Base-by-base conservation (phyloP, 2,888 invertebrate species). In the Lasioglossum calceatum region DNA sequence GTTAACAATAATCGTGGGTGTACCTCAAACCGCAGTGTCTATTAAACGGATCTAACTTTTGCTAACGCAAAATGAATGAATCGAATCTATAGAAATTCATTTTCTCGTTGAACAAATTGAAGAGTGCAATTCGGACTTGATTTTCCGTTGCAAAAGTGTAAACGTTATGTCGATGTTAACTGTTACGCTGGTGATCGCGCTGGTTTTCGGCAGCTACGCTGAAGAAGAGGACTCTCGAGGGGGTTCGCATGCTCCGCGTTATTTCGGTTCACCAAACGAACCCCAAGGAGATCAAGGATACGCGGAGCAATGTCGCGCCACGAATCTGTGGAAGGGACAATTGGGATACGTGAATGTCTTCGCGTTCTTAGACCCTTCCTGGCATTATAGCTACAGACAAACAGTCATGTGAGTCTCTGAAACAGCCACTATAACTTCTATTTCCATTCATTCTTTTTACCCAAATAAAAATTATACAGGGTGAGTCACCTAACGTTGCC, bases 331-430 rank as follows among this genome's bases (percentile, higher is more conserved):
- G 87, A 91, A 91, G 44, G 90, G 88, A 32, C 89, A 91, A 42
- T 84, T 91, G 32, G 94, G 93, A 27, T 75, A 89, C 23, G 93
- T 95, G 12, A 94, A 93, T 39, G 94, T 95, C 3, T 83, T 94
- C 27, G 93, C 94, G 10, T 94, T 95, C 81, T 86, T 94, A 75
- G 94, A 95, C 79, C 87, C 92, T 5, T 86, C 92, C 19, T 94
- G 94, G 94, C 89, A 92, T 8, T 93, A 92, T 77, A 95, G 94
- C 87, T 92, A 93, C 77, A 87, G 92, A n/a, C 94, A 95, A 86
- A 93, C 94, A 16, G 81, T 91, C 75, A 93, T 94, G 95, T 95
- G 89, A 93, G 94, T 92, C 7, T 16, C 5, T 10, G 39, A 78
- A n/a, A 39, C 4, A 39, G 4, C 10, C 23, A 12, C 39, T 27